Conservation (phyloP, 1,140 invertebrate species). For the Calosoma granatense region DNA sequence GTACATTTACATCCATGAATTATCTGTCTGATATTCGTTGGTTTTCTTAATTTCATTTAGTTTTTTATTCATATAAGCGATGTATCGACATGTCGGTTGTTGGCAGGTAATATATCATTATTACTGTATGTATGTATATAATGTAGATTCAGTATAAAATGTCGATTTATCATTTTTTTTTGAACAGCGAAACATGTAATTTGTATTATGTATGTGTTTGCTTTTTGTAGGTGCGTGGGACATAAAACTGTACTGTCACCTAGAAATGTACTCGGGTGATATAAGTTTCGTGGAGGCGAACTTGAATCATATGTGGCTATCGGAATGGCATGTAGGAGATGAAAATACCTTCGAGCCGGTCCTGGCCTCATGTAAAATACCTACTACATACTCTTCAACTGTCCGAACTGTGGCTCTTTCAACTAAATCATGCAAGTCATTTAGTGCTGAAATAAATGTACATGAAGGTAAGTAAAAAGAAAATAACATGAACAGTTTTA, state of each 20-base stretch:
- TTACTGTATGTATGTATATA: too few species aligned
- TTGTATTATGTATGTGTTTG: not conserved
- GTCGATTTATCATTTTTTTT: not conserved
- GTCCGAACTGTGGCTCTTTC: not conserved
- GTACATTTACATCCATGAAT: too few species aligned
- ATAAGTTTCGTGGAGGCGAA: slow-evolving; percentile 20
- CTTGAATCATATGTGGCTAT: slow-evolving; percentile 21
- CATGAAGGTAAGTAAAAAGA: not conserved
- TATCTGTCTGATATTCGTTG: too few species aligned
- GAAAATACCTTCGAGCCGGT: slow-evolving; percentile 20
- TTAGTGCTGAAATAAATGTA: slow-evolving; percentile 12
- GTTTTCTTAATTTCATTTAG: too few species aligned
- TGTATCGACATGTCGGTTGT: too few species aligned
- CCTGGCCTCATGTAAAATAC: slow-evolving; percentile 25
- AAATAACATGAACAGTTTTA: slow-evolving; percentile 23
- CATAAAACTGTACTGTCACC: slow-evolving; percentile 21
- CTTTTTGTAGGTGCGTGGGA: slow-evolving; percentile 21
- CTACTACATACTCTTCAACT: not conserved
- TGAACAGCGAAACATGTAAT: too few species aligned
- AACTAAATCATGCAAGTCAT: not conserved
- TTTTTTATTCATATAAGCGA: too few species aligned
- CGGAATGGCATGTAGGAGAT: slow-evolving; percentile 24
- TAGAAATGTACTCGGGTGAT: slow-evolving; percentile 13
- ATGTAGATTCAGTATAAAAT: too few species aligned
- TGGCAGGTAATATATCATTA: too few species aligned